Percentiles rank a stretch among this genome's conserved stretches.
Conservation (phyloP, 2,113 vertebrate species). For the Poecilia latipinna region DNA sequence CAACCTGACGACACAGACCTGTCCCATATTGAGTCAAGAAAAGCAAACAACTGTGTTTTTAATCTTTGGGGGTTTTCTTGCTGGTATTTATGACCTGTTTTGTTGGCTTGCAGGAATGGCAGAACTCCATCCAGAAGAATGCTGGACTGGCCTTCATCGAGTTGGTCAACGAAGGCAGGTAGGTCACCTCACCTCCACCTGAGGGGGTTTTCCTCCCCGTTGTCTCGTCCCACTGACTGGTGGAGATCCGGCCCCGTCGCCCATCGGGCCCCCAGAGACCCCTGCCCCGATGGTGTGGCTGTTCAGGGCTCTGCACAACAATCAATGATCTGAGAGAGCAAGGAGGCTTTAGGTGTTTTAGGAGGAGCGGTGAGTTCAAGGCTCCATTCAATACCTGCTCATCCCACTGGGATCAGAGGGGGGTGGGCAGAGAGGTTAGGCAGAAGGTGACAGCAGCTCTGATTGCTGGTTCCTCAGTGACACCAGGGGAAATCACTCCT, state of each 20-base stretch:
- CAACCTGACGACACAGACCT: not conserved
- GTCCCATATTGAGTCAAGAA: not conserved
- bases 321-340: conserved; percentile 46
- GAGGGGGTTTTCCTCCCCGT: conserved; percentile 41
- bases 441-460: conserved; percentile 65
- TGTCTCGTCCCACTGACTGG: conserved; percentile 13
- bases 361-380: conserved; percentile 66
- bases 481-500: conserved; percentile 60
- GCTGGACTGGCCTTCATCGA: conserved; percentile 91
- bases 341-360: conserved; percentile 37
- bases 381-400: conserved; percentile 68
- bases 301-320: conserved; percentile 52
- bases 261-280: conserved; percentile 3
- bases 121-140: conserved; percentile 96
- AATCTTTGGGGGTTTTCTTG: not conserved
- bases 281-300: conserved; percentile 33
- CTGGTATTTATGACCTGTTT: conserved; percentile 7
- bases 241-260: conserved; percentile 26
- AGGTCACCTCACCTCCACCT: conserved; percentile 40
- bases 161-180: conserved; percentile 90
- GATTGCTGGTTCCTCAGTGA: conserved; percentile 61
- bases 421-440: conserved; percentile 54
- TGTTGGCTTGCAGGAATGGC: conserved; percentile 82
- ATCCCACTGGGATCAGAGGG: conserved; percentile 59
- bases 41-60: not conserved